Percentiles rank a stretch among this genome's conserved stretches.
These are phyloP conservation scores for Drosophila planitibia DNA, from an alignment of 2,888 invertebrate genomes.

Conservation along the genomic window DNA sequence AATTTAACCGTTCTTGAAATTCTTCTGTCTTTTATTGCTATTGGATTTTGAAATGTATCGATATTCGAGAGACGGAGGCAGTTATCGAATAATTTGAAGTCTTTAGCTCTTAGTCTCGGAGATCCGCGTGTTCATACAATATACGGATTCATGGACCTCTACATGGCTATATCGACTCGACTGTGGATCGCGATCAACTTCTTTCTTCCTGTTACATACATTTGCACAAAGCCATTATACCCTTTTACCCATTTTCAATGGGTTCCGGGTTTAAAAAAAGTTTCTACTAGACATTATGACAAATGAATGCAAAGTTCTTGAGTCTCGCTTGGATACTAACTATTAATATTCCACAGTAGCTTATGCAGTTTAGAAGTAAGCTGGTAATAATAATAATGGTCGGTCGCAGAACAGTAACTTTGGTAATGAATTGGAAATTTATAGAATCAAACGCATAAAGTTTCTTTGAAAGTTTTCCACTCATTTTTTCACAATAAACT, in stretches of 20 bases:
- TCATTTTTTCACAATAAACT: neutral
- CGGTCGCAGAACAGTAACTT: too few species aligned
- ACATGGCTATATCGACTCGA: too few species aligned
- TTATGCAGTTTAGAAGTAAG: neutral
- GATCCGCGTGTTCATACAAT: too few species aligned
- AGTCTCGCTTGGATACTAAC: conserved; percentile 1
- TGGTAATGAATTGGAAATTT: neutral
- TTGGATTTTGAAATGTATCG: neutral
- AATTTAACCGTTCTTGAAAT: too few species aligned
- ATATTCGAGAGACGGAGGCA: neutral
- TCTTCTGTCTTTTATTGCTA: neutral
- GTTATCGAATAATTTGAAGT: neutral
- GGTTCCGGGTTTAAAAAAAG: conserved; percentile 1
- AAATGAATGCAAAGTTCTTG: conserved; percentile 42
- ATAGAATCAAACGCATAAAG: neutral
- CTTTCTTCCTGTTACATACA: neutral
- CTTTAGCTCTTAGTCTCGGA: too few species aligned
- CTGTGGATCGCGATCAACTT: neutral
- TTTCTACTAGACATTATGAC: conserved; percentile 20
- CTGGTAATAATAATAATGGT: neutral
- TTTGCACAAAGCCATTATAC: neutral
- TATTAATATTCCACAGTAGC: conserved; percentile 14
- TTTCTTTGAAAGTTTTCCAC: neutral
- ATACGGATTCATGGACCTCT: too few species aligned
- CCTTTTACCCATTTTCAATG: neutral